Evolutionary conservation across 2,888 invertebrate species (phyloP).

Genomic region (Nycteola revayana): DNA sequence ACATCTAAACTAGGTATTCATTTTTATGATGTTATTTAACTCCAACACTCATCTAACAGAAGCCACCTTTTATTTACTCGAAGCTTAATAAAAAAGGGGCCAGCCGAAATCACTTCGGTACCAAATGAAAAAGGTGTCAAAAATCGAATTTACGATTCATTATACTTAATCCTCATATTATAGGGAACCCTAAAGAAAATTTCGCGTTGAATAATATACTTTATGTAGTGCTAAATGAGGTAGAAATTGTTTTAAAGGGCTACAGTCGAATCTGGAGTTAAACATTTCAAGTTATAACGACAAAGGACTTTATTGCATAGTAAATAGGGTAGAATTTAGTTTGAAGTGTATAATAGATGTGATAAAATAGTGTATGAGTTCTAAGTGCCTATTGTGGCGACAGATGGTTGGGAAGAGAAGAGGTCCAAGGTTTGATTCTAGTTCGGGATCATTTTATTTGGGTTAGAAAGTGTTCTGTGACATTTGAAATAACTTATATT

Average conservation of each 20-base stretch:
- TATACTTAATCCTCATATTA: constrained; percentile 77
- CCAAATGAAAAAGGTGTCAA: constrained; percentile 81
- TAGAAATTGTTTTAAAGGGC: too few species aligned
- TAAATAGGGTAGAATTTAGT: constrained; percentile 13
- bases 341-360: constrained; percentile 46
- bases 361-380: constrained; percentile 69
- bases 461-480: too few species aligned
- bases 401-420: constrained; percentile 63
- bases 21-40: too few species aligned
- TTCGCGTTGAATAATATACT: too few species aligned
- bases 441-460: neutral
- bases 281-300: too few species aligned
- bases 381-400: constrained; percentile 77
- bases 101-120: constrained; percentile 63
- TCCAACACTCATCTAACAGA: constrained; percentile 57
- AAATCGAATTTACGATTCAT: constrained; percentile 82
- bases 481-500: too few species aligned
- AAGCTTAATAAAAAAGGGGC: constrained; percentile 32
- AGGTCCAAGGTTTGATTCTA: constrained; percentile 11
- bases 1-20: too few species aligned
- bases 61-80: constrained; percentile 66
- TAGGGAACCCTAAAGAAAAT: constrained; percentile 55
- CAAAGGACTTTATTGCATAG: too few species aligned
- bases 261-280: too few species aligned
- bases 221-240: too few species aligned